phyloP scores from a whole-genome alignment of 2,888 invertebrate genomes.

The Allolobophora icterica region DNA sequence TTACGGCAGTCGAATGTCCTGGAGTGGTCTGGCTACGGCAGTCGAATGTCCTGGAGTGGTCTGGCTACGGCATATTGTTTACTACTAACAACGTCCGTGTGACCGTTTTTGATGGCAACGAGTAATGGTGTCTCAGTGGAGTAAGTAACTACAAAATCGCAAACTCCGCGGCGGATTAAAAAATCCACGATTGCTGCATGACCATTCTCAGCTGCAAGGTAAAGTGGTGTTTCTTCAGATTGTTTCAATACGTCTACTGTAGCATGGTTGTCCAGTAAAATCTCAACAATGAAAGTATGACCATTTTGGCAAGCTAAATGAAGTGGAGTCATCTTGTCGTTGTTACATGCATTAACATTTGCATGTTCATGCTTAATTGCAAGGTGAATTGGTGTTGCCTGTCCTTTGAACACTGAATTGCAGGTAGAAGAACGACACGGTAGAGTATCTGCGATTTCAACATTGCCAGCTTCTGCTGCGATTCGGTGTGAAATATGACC shows the following conservation, averaged over 20 bases:
- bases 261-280: conserved; percentile 17
- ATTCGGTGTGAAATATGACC: too few species aligned
- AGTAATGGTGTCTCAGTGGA: neutral
- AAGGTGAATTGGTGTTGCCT: too few species aligned
- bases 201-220: neutral
- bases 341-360: neutral
- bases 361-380: neutral
- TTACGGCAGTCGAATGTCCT: too few species aligned
- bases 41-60: too few species aligned
- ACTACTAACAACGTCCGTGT: neutral
- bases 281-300: neutral
- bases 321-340: neutral
- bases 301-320: neutral
- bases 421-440: too few species aligned
- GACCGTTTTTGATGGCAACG: neutral
- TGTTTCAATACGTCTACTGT: neutral
- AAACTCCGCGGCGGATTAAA: neutral
- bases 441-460: too few species aligned
- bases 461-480: too few species aligned
- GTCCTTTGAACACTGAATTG: too few species aligned
- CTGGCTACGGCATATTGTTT: too few species aligned
- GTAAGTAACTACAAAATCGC: neutral
- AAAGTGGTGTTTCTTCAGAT: neutral
- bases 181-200: neutral
- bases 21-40: too few species aligned